A percentile compares a stretch with the other conserved stretches of the same genome.
Conservation (phyloP, 2,797 vertebrate genomes). For the Darevskia nairensis region DNA sequence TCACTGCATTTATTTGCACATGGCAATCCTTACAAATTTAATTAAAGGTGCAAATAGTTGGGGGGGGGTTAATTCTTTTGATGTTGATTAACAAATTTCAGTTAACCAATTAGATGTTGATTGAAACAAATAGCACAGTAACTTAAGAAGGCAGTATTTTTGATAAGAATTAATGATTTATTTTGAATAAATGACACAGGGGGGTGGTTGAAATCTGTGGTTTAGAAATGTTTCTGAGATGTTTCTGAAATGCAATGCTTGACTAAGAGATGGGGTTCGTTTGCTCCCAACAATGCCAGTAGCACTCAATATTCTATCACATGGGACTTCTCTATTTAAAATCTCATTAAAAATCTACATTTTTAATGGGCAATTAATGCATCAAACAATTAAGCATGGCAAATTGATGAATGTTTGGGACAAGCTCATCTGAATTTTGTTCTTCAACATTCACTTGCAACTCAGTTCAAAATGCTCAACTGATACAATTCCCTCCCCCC, state of each 20-base stretch:
- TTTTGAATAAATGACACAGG: slow-evolving; percentile 7
- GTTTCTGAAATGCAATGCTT: neutral
- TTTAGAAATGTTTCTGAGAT: slow-evolving; percentile 6
- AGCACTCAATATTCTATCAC: slow-evolving; percentile 14
- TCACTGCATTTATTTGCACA: neutral
- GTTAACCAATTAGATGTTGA: slow-evolving; percentile 17
- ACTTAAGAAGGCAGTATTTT: neutral
- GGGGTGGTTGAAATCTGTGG: neutral
- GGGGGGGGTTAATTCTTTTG: neutral
- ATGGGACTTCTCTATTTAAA: slow-evolving; percentile 35
- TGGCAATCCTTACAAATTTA: neutral
- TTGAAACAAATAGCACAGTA: slow-evolving; percentile 21
- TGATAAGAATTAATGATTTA: slow-evolving; percentile 11
- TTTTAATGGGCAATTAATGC: slow-evolving; percentile 46
- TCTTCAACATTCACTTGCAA: neutral
- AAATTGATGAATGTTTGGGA: slow-evolving; percentile 38
- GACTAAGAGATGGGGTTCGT: neutral
- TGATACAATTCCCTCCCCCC: neutral
- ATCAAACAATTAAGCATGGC: slow-evolving; percentile 37
- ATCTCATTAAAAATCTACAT: slow-evolving; percentile 37
- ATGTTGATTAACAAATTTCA: slow-evolving; percentile 10
- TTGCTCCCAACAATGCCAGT: slow-evolving; percentile 16
- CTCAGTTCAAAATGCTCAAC: neutral
- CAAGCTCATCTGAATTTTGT: slow-evolving; percentile 29
- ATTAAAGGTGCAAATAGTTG: neutral